Percentiles rank a stretch among this genome's conserved stretches.
Conservation (phyloP, 2,797 vertebrate genomes). For the Anabacerthia variegaticeps region DNA sequence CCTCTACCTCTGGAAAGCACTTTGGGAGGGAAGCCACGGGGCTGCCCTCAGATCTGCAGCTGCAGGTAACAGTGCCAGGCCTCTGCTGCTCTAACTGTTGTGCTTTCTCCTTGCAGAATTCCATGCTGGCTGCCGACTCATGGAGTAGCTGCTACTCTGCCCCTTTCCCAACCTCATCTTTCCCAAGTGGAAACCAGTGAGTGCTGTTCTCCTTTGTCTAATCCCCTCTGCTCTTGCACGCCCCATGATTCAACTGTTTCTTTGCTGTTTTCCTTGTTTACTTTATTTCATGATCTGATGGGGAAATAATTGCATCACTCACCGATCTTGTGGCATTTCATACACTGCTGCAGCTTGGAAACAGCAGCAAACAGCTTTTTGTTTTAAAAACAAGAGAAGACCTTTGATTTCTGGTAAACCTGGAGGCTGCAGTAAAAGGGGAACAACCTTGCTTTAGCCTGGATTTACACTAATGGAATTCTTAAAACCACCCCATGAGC, state of each 20-base stretch:
- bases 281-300: slow-evolving; percentile 33
- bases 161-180: slow-evolving; percentile 57
- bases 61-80: fast-evolving
- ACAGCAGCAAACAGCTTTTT: neutral
- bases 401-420: neutral
- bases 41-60: neutral
- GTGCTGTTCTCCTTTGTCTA: slow-evolving; percentile 23
- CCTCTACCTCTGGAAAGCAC: neutral
- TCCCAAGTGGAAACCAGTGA: slow-evolving; percentile 76
- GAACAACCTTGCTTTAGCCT: neutral
- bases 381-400: neutral
- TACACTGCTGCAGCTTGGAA: slow-evolving; percentile 2
- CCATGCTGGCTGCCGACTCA: slow-evolving; percentile 59
- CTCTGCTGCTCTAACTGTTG: neutral
- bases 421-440: neutral
- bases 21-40: neutral
- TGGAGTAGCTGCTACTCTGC: slow-evolving; percentile 66
- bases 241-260: slow-evolving; percentile 15
- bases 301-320: slow-evolving; percentile 55
- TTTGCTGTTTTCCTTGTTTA: slow-evolving; percentile 36
- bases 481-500: neutral
- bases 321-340: slow-evolving; percentile 18
- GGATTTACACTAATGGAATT: neutral
- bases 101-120: slow-evolving; percentile 71
- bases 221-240: neutral